Evolutionary conservation across 2,113 vertebrate genomes (phyloP).

Genomic region (Pionites leucogaster): DNA sequence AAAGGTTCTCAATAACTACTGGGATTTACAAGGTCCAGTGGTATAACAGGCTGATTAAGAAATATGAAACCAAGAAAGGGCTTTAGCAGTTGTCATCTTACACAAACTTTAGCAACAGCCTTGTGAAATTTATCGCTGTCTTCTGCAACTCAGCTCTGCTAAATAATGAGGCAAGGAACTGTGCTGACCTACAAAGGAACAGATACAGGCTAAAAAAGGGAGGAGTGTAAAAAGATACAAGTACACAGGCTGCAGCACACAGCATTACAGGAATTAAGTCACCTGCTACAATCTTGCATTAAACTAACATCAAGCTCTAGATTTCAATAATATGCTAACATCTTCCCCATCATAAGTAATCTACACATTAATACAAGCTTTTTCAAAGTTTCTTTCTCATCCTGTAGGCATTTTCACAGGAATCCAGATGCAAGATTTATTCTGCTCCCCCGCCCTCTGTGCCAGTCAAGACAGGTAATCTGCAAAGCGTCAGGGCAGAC

Average conservation of each 20-base stretch:
- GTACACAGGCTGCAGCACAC: background rate
- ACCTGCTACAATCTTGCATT: background rate
- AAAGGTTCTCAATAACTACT: background rate
- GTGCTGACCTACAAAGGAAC: background rate
- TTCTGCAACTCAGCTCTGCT: background rate
- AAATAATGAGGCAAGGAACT: background rate
- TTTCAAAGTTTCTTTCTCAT: background rate
- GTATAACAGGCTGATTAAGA: background rate
- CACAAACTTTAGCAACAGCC: background rate
- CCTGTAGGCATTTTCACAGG: background rate
- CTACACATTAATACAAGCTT: background rate
- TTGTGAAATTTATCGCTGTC: background rate
- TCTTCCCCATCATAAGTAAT: background rate
- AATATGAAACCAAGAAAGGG: background rate
- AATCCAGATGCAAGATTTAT: background rate
- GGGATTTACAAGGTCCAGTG: background rate
- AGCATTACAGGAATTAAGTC: background rate
- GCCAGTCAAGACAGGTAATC: background rate
- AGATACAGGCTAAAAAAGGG: background rate
- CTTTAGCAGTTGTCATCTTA: background rate
- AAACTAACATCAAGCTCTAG: background rate
- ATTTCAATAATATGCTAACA: background rate
- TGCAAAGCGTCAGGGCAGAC: background rate
- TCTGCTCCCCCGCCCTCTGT: background rate
- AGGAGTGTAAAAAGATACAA: background rate